Evolutionary conservation across 1,140 invertebrate genomes (phyloP).

Genomic region (Trachymyrmex cornetzi): DNA sequence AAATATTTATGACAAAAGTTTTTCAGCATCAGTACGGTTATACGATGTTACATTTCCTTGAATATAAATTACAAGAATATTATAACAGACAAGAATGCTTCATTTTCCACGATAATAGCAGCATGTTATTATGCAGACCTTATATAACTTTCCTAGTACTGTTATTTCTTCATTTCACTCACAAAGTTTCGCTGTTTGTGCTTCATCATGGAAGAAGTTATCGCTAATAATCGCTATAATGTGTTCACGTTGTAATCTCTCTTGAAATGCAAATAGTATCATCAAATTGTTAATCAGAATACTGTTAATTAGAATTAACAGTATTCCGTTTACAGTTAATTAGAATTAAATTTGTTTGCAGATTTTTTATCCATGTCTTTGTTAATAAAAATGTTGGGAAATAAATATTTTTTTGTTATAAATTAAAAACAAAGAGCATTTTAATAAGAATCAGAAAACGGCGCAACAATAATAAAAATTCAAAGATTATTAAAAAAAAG

Average conservation of each 20-base stretch:
- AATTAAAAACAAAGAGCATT: background rate
- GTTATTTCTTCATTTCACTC: slow-evolving; percentile 48
- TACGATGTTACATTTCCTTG: background rate
- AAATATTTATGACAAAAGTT: background rate
- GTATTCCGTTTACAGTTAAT: slow-evolving; percentile 9
- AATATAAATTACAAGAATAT: slow-evolving; percentile 42
- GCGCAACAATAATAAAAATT: background rate
- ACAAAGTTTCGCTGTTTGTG: slow-evolving; percentile 31
- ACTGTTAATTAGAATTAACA: too few species aligned
- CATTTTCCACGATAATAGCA: slow-evolving; percentile 43
- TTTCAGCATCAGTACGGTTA: background rate
- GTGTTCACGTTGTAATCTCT: slow-evolving; percentile 22
- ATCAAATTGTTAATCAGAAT: slow-evolving; percentile 18
- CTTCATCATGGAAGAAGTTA: slow-evolving; percentile 29
- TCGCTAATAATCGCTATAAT: slow-evolving; percentile 11
- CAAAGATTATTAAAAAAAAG: background rate
- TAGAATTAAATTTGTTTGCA: background rate
- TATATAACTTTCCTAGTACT: slow-evolving; percentile 23
- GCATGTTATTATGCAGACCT: slow-evolving; percentile 23
- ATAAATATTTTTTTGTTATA: background rate
- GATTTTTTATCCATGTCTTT: background rate
- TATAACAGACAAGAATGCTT: background rate
- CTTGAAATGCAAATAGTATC: background rate
- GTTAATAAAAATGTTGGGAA: background rate
- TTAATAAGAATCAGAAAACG: background rate